A percentile compares a stretch with the other conserved stretches of the same genome.
These are phyloP conservation scores for Peromyscus leucopus DNA, from an alignment of 2,113 vertebrate species.

Conservation along the genomic window DNA sequence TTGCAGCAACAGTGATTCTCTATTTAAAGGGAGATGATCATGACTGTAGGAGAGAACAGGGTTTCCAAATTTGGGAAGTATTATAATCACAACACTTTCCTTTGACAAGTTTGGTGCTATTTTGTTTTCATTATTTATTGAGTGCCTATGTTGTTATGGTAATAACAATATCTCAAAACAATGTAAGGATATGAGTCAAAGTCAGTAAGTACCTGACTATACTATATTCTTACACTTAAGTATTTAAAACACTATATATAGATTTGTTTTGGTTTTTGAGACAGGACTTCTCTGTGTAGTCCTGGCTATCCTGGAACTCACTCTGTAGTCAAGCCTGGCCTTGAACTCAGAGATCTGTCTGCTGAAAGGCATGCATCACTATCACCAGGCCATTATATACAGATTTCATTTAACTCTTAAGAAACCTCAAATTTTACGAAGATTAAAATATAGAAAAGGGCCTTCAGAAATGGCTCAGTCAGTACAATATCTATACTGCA, in stretches of 20 bases:
- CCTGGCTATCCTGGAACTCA: background rate
- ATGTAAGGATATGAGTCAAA: background rate
- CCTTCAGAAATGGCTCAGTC: background rate
- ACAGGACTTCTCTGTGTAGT: background rate
- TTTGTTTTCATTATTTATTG: background rate
- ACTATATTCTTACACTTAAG: background rate
- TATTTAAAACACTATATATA: background rate
- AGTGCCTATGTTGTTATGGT: background rate
- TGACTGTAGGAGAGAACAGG: background rate
- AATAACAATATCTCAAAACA: background rate
- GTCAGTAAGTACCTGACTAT: background rate
- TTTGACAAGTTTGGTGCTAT: background rate
- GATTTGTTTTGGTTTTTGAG: background rate
- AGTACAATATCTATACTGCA: background rate
- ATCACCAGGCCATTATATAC: background rate
- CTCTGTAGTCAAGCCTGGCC: background rate
- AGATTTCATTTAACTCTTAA: background rate
- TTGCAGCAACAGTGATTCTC: background rate
- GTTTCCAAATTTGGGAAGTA: background rate
- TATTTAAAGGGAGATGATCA: background rate
- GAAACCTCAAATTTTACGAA: conserved; percentile 6
- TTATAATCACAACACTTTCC: background rate
- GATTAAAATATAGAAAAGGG: background rate
- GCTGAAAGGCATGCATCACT: too few species aligned
- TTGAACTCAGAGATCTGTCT: background rate